These are phyloP conservation scores for Alexandromys fortis DNA, from an alignment of 2,113 vertebrate genomes.

Conservation along the genomic window DNA sequence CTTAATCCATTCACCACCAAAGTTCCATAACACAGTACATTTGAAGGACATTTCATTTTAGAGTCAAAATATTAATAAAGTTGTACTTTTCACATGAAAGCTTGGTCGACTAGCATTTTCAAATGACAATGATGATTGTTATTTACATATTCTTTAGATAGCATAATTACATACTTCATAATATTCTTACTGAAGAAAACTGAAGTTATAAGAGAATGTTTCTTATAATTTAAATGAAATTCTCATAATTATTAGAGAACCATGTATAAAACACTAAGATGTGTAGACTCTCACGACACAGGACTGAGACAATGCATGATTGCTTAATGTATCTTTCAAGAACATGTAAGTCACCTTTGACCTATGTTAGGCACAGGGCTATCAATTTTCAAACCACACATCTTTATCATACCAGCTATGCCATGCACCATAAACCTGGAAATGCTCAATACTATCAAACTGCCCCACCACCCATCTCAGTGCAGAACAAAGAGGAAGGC, in stretches of 20 bases:
- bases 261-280: constrained; percentile 51
- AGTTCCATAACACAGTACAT: constrained; percentile 4
- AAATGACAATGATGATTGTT: neutral
- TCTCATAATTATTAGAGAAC: neutral
- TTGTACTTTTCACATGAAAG: constrained; percentile 39
- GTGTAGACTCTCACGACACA: constrained; percentile 62
- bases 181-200: constrained; percentile 53
- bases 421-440: constrained; percentile 90
- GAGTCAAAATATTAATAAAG: neutral
- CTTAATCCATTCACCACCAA: neutral
- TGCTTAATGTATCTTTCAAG: constrained; percentile 91
- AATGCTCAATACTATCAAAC: constrained; percentile 97
- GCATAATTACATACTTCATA: constrained; percentile 37
- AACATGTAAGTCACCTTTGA: constrained; percentile 91
- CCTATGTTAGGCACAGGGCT: constrained; percentile 89
- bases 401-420: constrained; percentile 84
- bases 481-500: constrained; percentile 92
- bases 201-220: neutral
- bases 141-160: constrained; percentile 46
- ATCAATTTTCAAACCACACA: constrained; percentile 90
- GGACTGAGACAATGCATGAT: constrained; percentile 84
- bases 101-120: neutral
- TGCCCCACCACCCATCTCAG: constrained; percentile 78
- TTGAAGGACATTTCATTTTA: constrained; percentile 40
- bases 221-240: neutral